phyloP scores from a whole-genome alignment of 2,888 invertebrate species.

The Archips crataeganus region DNA sequence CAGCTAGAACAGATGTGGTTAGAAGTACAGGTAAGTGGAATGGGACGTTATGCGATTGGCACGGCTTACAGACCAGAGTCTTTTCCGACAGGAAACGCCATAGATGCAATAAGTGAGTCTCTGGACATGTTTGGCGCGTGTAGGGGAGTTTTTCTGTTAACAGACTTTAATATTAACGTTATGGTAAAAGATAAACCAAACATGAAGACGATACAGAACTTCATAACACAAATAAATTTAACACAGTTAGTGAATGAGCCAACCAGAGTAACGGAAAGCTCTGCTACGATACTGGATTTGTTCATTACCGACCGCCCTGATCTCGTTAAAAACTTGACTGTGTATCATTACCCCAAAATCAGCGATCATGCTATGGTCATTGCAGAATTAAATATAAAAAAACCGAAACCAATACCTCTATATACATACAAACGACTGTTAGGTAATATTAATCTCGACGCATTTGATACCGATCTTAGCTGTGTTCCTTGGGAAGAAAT shows the following conservation, averaged over 20 bases:
- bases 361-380: conserved; percentile 12
- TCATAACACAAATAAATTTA: conserved; percentile 1
- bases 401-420: not conserved
- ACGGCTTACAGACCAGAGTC: not conserved
- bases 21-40: not conserved
- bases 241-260: conserved; percentile 3
- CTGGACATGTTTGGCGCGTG: not conserved
- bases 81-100: not conserved
- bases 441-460: not conserved
- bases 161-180: conserved; percentile 4
- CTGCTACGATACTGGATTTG: not conserved
- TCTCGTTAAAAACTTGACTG: not conserved
- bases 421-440: not conserved
- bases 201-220: not conserved
- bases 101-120: not conserved
- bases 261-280: not conserved
- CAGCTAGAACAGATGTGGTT: conserved; percentile 2
- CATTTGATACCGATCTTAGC: not conserved
- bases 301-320: not conserved
- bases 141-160: not conserved
- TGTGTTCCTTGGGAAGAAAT: not conserved
- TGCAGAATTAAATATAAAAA: not conserved
- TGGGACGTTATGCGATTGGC: not conserved
- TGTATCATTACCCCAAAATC: conserved; percentile 3
- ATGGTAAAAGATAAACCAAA: not conserved